Evolutionary conservation across 2,888 invertebrate species (phyloP).

Genomic region (Alloscopus bannaensis): DNA sequence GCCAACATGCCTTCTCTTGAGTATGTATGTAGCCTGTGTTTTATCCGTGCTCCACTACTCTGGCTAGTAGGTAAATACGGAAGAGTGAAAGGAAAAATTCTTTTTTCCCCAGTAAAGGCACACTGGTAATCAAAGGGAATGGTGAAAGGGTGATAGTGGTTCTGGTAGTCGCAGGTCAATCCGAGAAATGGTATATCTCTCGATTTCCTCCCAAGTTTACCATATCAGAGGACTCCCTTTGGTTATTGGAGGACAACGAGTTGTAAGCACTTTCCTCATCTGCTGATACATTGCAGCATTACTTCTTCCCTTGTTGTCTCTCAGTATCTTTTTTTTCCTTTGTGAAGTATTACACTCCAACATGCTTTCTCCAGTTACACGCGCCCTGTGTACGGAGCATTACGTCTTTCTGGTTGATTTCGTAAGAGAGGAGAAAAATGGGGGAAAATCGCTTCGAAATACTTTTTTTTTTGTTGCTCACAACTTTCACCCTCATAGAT

Average conservation of each 20-base stretch:
- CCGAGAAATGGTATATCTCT: not conserved
- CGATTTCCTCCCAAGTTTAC: not conserved
- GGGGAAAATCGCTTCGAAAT: conserved; percentile 2
- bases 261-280: conserved; percentile 24
- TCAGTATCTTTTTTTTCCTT: conserved; percentile 2
- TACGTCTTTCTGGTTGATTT: conserved; percentile 36
- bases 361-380: conserved; percentile 9
- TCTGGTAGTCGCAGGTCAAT: too few species aligned
- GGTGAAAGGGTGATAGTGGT: not conserved
- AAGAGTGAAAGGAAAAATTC: conserved; percentile 7
- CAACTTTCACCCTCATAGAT: too few species aligned
- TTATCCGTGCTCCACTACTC: too few species aligned
- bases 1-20: not conserved
- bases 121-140: conserved; percentile 11
- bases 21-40: conserved; percentile 10
- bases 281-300: conserved; percentile 23
- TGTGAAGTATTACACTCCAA: not conserved
- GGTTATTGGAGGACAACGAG: not conserved
- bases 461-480: too few species aligned
- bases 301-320: conserved; percentile 20
- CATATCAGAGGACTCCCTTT: conserved; percentile 9
- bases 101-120: conserved; percentile 4
- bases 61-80: not conserved
- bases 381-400: not conserved
- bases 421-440: not conserved